Base-by-base conservation (phyloP, 2,113 vertebrate genomes). In the Microtus ochrogaster region DNA sequence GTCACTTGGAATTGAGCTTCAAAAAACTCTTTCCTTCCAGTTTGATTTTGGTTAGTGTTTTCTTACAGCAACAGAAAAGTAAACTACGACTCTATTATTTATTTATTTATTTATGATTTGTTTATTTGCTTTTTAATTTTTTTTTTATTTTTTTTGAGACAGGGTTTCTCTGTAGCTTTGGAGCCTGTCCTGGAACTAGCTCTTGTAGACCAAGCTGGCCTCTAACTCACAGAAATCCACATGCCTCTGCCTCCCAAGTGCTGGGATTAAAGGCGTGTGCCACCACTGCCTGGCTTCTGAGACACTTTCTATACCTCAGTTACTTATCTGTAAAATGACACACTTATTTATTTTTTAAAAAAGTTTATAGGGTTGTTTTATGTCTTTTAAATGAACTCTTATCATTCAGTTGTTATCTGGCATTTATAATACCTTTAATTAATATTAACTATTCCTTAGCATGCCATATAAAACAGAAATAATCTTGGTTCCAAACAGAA, bases 371-470 rank as follows among this genome's bases (percentile, higher is more conserved):
- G 10, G 72, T 66, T 72, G 19, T 76, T 73, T 86, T 12, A 39
- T n/a, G 14, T 22, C 36, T 58, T 49, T 76, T 61, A 96, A 96
- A 61, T 39, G 96, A 92, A 92, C 3, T 95, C n/a, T 55, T 89
- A 83, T 36, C 12, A 70, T 6, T 73, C 2, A 8, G 4, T 41
- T 28, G 85, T 73, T 49, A 11, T 90, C 22, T 72, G 33, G n/a
- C 22, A 86, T 13, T 91, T 87, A 95, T 93, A 97, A 95, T 68
- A 21, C 41, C 36, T 58, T 97, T 86, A 82, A 52, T 78, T 93
- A 95, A 92, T 74, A 17, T 55, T 91, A 95, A 21, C 30, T 82
- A 90, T 68, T 78, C 1, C 90, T 79, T 47, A n/a, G 88, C 96
- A 91, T 58, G 95, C 22, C 97, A 41, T 44, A 76, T 41, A 78